phyloP scores from a whole-genome alignment of 2,797 vertebrate species.

The Manis crassicaudata region DNA sequence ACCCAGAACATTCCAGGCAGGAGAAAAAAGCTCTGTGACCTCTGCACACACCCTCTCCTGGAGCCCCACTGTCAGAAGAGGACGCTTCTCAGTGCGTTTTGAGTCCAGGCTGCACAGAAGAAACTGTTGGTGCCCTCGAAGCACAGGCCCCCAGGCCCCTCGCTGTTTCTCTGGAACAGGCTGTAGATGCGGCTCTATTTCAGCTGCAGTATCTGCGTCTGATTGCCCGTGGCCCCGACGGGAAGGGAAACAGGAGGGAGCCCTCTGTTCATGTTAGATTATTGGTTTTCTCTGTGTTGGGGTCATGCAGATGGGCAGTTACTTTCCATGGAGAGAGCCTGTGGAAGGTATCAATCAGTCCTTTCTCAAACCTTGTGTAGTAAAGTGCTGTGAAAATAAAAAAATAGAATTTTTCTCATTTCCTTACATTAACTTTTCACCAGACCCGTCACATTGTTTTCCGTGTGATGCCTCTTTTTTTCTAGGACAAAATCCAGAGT shows the following conservation, averaged over 20 bases:
- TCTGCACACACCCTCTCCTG: background rate
- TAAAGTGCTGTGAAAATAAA: slow-evolving; percentile 13
- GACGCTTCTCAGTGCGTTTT: background rate
- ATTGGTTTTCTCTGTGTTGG: slow-evolving; percentile 9
- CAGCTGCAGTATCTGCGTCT: slow-evolving; percentile 24
- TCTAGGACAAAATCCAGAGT: slow-evolving; percentile 58
- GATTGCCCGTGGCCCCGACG: background rate
- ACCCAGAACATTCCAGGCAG: background rate
- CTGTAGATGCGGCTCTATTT: background rate
- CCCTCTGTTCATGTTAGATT: background rate
- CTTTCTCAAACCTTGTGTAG: background rate
- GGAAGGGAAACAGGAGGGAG: background rate
- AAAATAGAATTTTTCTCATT: background rate
- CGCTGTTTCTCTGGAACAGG: background rate
- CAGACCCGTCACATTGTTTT: slow-evolving; percentile 18
- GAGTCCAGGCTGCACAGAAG: slow-evolving; percentile 2
- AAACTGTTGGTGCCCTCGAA: background rate
- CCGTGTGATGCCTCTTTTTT: background rate
- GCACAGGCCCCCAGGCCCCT: background rate
- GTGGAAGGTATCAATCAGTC: slow-evolving; percentile 40
- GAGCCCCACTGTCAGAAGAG: background rate
- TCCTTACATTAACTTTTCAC: slow-evolving; percentile 10
- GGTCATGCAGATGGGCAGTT: background rate
- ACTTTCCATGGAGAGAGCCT: background rate
- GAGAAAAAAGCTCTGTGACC: background rate